Evolutionary conservation across 2,797 vertebrate genomes (phyloP).

Genomic region (Lepilemur septentrionalis): DNA sequence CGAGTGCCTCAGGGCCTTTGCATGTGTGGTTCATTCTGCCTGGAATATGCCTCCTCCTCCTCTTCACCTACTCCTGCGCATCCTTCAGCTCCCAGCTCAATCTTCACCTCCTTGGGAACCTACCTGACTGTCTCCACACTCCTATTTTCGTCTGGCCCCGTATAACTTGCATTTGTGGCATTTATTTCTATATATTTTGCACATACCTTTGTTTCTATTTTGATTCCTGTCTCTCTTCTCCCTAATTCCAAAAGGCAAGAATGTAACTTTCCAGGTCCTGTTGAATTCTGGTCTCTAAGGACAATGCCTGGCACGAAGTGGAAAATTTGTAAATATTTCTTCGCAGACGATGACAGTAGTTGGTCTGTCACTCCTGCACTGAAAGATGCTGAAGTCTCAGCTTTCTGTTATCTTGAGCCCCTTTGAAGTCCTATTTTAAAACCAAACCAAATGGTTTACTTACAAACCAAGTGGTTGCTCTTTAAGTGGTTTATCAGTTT

Average conservation of each 20-base stretch:
- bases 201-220: neutral
- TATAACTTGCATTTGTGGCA: neutral
- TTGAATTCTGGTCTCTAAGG: neutral
- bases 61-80: neutral
- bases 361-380: neutral
- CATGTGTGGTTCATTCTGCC: neutral
- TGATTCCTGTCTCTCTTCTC: neutral
- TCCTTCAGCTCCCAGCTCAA: neutral
- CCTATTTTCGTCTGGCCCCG: neutral
- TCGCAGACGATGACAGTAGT: neutral
- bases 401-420: conserved; percentile 17
- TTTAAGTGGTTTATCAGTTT: conserved; percentile 2
- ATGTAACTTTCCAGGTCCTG: neutral
- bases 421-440: conserved; percentile 46
- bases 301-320: neutral
- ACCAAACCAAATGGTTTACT: neutral
- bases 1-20: neutral
- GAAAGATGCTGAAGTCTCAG: neutral
- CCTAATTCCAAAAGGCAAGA: neutral
- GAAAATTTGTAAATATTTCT: neutral
- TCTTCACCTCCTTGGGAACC: neutral
- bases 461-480: neutral
- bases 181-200: neutral
- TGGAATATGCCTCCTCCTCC: neutral
- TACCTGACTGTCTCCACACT: neutral